Base-by-base conservation (phyloP, 1,140 invertebrate genomes). In the Nymphalis io region DNA sequence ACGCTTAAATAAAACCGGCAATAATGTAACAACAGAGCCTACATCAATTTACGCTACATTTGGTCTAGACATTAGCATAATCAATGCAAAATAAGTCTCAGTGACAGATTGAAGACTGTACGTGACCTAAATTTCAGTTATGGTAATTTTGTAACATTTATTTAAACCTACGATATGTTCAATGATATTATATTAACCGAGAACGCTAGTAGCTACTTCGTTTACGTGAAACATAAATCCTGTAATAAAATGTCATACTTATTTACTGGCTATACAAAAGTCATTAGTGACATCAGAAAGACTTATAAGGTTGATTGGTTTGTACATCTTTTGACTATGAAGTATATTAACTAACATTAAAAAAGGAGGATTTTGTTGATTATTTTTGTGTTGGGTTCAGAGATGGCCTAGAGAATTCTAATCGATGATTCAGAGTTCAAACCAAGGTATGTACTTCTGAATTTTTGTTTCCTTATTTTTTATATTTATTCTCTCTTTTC, bases 41-140 rank as follows among this genome's bases (percentile, higher is more conserved):
- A n/a, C 18, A 23, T 61, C 59, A 39, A 40, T 44, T 42, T 23
- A 44, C n/a, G 44, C 60, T 61, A 33, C 40, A 61, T 61, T 53
- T 68, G 65, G 65, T 44, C 57, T 42, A 44, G 13, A 27, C 18
- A 68, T 68, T 68, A 51, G 65, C 65, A 68, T 68, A 58, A 39
- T 63, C 46, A 63, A 55, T 64, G 62, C 51, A 40, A 55, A 64
- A 51, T 55, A 23, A 23, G 23, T 55, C 51, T 15, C 51, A 11
- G 51, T 55, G 51, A 55, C 51, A 55, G 51, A 23, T 55, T 55
- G 51, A 55, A 55, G 51, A 55, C 51, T 23, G 10, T 55, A 55
- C 21, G 21, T 15, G 23, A 55, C 51, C 23, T 23, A 16, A n/a
- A 55, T 51, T 51, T 51, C 62, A 27, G 60, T 33, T 61, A 61